phyloP scores from a whole-genome alignment of 2,797 vertebrate species.

The Odontamblyopus lacepedii region DNA sequence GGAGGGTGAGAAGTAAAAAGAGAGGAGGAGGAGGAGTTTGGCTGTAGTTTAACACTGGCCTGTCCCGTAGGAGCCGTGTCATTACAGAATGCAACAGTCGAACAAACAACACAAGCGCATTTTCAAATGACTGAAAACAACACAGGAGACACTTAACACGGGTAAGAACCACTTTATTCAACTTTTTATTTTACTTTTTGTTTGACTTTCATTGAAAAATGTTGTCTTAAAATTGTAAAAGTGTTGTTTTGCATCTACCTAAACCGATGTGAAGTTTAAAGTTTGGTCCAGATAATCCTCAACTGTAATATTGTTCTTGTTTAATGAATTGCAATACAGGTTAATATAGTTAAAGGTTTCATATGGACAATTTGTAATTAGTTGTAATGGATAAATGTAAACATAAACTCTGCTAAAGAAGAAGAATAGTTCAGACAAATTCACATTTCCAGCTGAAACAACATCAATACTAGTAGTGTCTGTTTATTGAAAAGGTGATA shows the following conservation, averaged over 20 bases:
- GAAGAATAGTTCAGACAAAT: neutral
- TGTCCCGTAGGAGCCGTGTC: slow-evolving; percentile 21
- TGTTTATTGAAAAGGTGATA: neutral
- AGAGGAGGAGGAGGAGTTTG: slow-evolving; percentile 2
- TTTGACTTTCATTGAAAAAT: too few species aligned
- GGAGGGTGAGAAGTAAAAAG: too few species aligned
- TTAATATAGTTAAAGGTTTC: too few species aligned
- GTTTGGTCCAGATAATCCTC: neutral
- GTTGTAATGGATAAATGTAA: neutral
- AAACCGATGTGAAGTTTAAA: neutral
- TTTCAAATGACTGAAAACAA: slow-evolving; percentile 7
- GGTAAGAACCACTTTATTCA: slow-evolving; percentile 44
- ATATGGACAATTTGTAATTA: neutral
- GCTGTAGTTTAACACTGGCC: slow-evolving; percentile 25
- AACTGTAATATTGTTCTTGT: neutral
- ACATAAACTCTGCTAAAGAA: neutral
- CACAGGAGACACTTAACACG: slow-evolving; percentile 45
- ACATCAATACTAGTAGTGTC: neutral
- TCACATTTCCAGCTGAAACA: neutral
- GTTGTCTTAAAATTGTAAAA: too few species aligned
- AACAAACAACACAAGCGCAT: slow-evolving; percentile 5
- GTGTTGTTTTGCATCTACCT: too few species aligned
- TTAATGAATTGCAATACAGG: too few species aligned
- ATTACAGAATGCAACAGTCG: slow-evolving; percentile 17
- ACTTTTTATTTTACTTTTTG: too few species aligned